A percentile compares a stretch with the other conserved stretches of the same genome.
Evolutionary conservation across 2,888 invertebrate species (phyloP).

Genomic region (Drosophila kuntzei): DNA sequence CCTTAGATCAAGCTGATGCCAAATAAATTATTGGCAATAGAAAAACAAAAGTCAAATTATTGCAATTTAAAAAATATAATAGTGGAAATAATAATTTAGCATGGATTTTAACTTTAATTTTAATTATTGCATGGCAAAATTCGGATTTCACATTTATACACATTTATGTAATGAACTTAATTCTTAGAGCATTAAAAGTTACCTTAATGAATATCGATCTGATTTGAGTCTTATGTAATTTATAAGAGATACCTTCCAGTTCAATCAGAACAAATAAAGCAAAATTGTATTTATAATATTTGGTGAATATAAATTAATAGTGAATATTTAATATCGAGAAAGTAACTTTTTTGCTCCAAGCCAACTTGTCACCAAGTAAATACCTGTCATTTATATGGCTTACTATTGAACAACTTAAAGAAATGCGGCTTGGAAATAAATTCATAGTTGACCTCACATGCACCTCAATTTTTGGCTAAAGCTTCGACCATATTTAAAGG

Average conservation of each 20-base stretch:
- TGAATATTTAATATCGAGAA: not conserved
- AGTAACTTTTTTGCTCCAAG: not conserved
- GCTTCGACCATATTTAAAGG: slow-evolving; percentile 20
- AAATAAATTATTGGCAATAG: slow-evolving; percentile 3
- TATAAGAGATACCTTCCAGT: too few species aligned
- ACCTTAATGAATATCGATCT: too few species aligned
- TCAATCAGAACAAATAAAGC: not conserved
- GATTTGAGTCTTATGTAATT: too few species aligned
- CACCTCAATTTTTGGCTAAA: slow-evolving; percentile 42
- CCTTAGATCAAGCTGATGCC: slow-evolving; percentile 18
- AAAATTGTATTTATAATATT: not conserved
- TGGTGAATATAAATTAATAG: too few species aligned
- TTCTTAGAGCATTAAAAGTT: too few species aligned
- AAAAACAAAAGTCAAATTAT: not conserved
- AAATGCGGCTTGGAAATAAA: slow-evolving; percentile 41
- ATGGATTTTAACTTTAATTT: too few species aligned
- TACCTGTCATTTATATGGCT: slow-evolving; percentile 20
- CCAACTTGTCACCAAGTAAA: slow-evolving; percentile 26
- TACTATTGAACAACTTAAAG: slow-evolving; percentile 23
- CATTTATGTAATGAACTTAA: too few species aligned
- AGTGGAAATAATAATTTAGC: not conserved
- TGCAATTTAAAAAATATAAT: not conserved
- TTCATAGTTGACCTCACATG: slow-evolving; percentile 62
- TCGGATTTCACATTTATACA: too few species aligned
- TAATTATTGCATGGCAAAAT: too few species aligned